Percentiles rank a stretch among this genome's conserved stretches.
phyloP scores from a whole-genome alignment of 2,888 invertebrate species.

The Sphaerophoria taeniata region DNA sequence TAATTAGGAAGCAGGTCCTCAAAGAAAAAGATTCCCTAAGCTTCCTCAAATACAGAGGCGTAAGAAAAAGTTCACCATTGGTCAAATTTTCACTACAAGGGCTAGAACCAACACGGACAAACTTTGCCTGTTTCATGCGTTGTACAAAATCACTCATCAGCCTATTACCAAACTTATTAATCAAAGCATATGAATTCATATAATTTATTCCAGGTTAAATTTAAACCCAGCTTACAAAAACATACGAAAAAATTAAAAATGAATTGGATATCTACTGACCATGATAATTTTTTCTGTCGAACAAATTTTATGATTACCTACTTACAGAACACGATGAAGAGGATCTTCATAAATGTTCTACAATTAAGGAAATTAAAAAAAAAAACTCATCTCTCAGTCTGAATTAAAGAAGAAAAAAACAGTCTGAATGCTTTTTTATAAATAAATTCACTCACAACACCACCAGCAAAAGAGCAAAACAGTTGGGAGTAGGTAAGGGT shows the following conservation, averaged over 20 bases:
- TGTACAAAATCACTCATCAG: no score
- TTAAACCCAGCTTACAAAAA: no score
- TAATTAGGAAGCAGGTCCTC: no score
- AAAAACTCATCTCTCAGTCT: conserved; percentile 11
- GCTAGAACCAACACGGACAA: no score
- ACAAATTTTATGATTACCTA: conserved; percentile 7
- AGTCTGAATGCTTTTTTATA: neutral
- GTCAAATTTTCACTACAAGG: no score
- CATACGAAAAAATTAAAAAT: neutral
- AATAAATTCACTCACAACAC: neutral
- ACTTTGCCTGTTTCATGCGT: no score
- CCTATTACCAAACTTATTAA: no score
- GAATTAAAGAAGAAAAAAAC: neutral
- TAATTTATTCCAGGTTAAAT: no score
- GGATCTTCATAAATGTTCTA: neutral
- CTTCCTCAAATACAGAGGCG: no score
- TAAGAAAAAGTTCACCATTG: no score
- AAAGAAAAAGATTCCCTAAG: no score
- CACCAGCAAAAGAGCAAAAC: neutral
- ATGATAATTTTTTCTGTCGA: neutral
- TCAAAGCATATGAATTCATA: neutral
- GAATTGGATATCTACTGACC: neutral
- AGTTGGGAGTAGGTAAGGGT: neutral
- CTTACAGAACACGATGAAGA: conserved; percentile 4
- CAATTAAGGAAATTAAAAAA: conserved; percentile 39